These are phyloP conservation scores for Chrysaora quinquecirrha DNA, from an alignment of 30 jellyfish, hydroid and myxozoan genomes.

Conservation along the genomic window DNA sequence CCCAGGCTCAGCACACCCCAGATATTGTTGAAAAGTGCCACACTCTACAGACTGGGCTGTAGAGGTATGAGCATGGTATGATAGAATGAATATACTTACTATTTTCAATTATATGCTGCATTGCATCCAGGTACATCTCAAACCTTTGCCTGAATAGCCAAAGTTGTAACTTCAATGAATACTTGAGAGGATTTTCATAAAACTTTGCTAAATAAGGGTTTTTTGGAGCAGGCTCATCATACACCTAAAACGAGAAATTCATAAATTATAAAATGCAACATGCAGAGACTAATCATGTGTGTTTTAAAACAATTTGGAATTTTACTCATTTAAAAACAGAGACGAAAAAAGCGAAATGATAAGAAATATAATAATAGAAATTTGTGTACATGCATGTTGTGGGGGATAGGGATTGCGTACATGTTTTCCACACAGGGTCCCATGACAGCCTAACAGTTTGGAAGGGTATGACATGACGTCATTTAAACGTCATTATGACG, in stretches of 20 bases:
- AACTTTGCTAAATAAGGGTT: conserved; percentile 77
- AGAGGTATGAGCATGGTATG: no score
- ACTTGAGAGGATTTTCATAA: conserved; percentile 58
- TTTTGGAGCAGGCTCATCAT: conserved; percentile 74
- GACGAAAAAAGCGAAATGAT: background rate
- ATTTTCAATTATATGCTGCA: conserved; percentile 47
- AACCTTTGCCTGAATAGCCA: conserved; percentile 73
- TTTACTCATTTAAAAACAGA: background rate
- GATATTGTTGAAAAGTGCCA: no score
- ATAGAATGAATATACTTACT: conserved; percentile 11
- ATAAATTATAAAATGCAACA: background rate
- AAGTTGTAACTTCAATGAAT: conserved; percentile 65
- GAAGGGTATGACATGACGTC: no score
- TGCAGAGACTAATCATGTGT: no score
- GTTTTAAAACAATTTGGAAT: no score
- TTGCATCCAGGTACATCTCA: conserved; percentile 44
- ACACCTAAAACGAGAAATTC: conserved; percentile 5
- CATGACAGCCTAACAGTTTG: no score
- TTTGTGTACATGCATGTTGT: background rate
- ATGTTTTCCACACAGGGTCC: background rate
- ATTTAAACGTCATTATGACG: no score
- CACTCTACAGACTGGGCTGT: no score
- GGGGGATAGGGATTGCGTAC: background rate
- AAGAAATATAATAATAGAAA: background rate
- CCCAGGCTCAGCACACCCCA: no score